phyloP scores from a whole-genome alignment of 1,140 invertebrate species.

The Aphelinus certus region DNA sequence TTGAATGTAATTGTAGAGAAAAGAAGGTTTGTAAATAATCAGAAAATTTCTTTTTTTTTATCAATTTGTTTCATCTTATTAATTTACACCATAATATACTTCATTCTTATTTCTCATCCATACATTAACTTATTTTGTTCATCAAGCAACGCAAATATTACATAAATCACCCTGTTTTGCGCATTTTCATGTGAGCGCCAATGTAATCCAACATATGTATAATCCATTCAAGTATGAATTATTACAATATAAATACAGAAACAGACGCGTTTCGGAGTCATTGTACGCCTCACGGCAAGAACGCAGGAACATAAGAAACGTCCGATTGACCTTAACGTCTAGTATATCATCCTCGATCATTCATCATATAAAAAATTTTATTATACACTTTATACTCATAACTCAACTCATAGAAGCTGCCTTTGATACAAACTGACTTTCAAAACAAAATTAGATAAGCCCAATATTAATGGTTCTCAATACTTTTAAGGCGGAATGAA shows the following conservation, averaged over 20 bases:
- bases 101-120: conserved; percentile 11
- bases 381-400: conserved; percentile 22
- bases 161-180: conserved; percentile 39
- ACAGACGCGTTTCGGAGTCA: conserved; percentile 6
- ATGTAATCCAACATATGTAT: conserved; percentile 11
- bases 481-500: conserved; percentile 39
- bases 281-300: conserved; percentile 9
- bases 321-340: conserved; percentile 29
- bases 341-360: conserved; percentile 9
- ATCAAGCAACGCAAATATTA: conserved; percentile 35
- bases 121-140: conserved; percentile 20
- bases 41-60: conserved; percentile 14
- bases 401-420: conserved; percentile 22
- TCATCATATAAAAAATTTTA: conserved; percentile 19
- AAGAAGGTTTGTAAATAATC: conserved; percentile 31
- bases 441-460: conserved; percentile 12
- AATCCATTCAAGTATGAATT: conserved; percentile 3
- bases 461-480: conserved; percentile 17
- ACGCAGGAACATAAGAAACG: conserved; percentile 40
- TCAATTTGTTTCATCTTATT: conserved; percentile 29
- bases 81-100: conserved; percentile 20
- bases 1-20: conserved; percentile 4
- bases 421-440: conserved; percentile 9
- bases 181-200: conserved; percentile 18
- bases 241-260: conserved; percentile 25